Evolutionary conservation across 2,888 invertebrate species (phyloP).

Genomic region (Cancer borealis): DNA sequence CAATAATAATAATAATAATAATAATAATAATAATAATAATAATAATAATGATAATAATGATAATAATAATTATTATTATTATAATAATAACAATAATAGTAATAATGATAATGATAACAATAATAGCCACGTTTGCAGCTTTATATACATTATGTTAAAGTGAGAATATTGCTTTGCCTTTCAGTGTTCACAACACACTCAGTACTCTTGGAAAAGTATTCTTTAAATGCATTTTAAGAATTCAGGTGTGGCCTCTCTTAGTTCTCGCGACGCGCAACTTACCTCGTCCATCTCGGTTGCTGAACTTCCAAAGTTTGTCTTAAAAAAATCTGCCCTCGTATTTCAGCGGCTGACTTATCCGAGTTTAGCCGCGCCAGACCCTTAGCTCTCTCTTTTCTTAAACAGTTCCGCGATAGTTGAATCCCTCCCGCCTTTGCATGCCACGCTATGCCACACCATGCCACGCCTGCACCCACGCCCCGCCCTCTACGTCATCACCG

Average conservation of each 20-base stretch:
- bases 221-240: conserved; percentile 54
- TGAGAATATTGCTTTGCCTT: background rate
- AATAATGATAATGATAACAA: background rate
- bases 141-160: background rate
- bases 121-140: background rate
- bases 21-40: background rate
- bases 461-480: background rate
- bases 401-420: conserved; percentile 61
- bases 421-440: conserved; percentile 30
- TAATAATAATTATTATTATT: background rate
- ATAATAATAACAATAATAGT: background rate
- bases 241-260: conserved; percentile 61
- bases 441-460: background rate
- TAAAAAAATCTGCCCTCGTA: conserved; percentile 60
- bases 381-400: conserved; percentile 59
- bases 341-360: conserved; percentile 66
- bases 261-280: conserved; percentile 62
- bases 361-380: conserved; percentile 60
- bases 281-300: conserved; percentile 66
- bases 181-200: background rate
- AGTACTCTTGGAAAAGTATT: conserved; percentile 51
- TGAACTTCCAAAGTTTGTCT: conserved; percentile 50
- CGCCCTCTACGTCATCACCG: too few species aligned
- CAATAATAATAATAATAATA: too few species aligned
- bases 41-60: background rate